These are phyloP conservation scores for Synanthedon tipuliformis DNA, from an alignment of 2,888 invertebrate species.

Conservation along the genomic window DNA sequence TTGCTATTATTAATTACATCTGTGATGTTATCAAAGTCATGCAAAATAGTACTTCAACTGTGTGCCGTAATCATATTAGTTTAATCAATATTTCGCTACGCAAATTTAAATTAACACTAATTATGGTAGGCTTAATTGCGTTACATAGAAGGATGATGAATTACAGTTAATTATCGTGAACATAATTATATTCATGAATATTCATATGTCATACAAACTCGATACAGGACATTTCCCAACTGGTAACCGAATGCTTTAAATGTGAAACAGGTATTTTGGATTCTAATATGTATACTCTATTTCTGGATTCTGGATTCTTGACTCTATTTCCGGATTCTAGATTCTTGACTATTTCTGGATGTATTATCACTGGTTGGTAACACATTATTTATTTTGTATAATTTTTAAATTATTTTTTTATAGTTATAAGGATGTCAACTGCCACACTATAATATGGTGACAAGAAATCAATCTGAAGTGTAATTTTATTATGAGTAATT, in stretches of 20 bases:
- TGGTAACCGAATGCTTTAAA: slow-evolving; percentile 64
- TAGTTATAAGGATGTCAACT: too few relatives aligned
- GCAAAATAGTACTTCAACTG: too few relatives aligned
- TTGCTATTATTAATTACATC: too few relatives aligned
- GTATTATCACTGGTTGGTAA: slow-evolving; percentile 35
- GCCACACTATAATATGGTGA: too few relatives aligned
- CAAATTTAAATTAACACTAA: too few relatives aligned
- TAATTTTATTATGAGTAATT: too few relatives aligned
- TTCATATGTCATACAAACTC: slow-evolving; percentile 20
- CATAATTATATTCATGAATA: neutral
- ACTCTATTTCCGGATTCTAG: slow-evolving; percentile 10
- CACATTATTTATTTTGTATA: slow-evolving; percentile 25
- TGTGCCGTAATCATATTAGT: too few relatives aligned
- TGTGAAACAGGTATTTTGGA: slow-evolving; percentile 67
- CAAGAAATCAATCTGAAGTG: too few relatives aligned
- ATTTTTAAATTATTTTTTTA: slow-evolving; percentile 9
- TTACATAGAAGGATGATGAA: neutral
- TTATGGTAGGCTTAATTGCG: too few relatives aligned
- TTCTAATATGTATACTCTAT: slow-evolving; percentile 39
- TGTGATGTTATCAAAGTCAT: too few relatives aligned
- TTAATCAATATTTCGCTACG: too few relatives aligned
- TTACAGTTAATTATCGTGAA: neutral
- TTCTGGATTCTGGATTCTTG: slow-evolving; percentile 47
- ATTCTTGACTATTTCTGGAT: slow-evolving; percentile 24
- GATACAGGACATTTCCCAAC: slow-evolving; percentile 43